A percentile compares a stretch with the other conserved stretches of the same genome.
These are phyloP conservation scores for Oxyruncus cristatus DNA, from an alignment of 2,113 vertebrate species.

Conservation along the genomic window DNA sequence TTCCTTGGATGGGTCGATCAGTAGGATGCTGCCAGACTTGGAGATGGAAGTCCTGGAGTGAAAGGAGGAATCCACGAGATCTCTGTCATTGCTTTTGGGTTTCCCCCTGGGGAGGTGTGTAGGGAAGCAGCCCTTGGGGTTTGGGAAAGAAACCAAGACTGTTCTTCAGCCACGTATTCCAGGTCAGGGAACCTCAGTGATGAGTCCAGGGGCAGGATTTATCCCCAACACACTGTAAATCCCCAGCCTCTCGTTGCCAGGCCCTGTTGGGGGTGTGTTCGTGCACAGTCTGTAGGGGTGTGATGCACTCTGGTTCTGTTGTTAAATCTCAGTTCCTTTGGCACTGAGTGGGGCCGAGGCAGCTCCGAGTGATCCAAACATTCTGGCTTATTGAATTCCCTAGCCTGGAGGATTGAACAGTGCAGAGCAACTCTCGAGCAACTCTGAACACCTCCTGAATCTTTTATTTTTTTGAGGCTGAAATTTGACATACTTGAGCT, in stretches of 20 bases:
- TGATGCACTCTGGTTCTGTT: neutral
- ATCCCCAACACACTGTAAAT: neutral
- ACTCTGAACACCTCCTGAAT: neutral
- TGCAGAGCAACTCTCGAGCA: neutral
- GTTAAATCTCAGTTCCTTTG: neutral
- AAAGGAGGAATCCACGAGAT: neutral
- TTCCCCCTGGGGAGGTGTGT: neutral
- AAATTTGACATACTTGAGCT: neutral
- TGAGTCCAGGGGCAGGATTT: neutral
- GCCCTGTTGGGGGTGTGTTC: neutral
- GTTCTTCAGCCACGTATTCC: neutral
- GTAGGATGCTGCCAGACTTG: neutral
- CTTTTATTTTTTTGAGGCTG: neutral
- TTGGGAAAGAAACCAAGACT: neutral
- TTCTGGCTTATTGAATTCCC: neutral
- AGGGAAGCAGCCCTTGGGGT: neutral
- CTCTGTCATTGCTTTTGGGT: neutral
- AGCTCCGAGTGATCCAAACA: neutral
- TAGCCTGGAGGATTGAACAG: neutral
- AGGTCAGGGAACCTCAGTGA: neutral
- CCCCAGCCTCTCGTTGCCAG: neutral
- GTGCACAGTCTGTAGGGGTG: neutral
- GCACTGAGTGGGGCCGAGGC: neutral
- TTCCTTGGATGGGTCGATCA: neutral
- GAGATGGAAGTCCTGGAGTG: neutral